Evolutionary conservation across 2,888 invertebrate species (phyloP).

Genomic region (Spicauda simplicius): DNA sequence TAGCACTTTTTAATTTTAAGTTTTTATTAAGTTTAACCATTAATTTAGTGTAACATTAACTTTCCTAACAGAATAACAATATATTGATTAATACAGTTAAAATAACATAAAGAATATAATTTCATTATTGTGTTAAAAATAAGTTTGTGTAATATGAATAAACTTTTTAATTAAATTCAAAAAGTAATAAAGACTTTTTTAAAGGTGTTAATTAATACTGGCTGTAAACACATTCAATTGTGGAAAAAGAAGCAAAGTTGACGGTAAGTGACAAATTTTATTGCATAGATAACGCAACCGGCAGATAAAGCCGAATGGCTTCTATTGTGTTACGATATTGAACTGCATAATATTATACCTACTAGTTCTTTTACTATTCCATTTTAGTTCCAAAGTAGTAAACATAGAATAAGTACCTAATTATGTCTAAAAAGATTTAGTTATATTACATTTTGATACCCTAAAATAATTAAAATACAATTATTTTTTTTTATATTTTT

Average conservation of each 20-base stretch:
- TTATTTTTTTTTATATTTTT: too few relatives aligned
- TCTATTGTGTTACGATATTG: background rate
- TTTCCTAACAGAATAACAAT: slow-evolving; percentile 10
- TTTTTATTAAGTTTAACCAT: slow-evolving; percentile 42
- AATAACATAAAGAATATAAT: background rate
- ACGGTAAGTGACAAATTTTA: slow-evolving; percentile 25
- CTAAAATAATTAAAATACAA: too few relatives aligned
- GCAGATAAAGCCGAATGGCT: background rate
- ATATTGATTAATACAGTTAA: background rate
- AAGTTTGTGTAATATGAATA: background rate
- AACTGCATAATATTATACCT: background rate
- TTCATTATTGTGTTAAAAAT: background rate
- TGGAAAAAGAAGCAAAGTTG: slow-evolving; percentile 17
- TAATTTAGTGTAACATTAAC: slow-evolving; percentile 29
- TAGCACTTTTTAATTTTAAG: slow-evolving; percentile 51
- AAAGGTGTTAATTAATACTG: background rate
- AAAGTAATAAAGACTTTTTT: background rate
- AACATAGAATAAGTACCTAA: too few relatives aligned
- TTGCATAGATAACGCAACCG: slow-evolving; percentile 1
- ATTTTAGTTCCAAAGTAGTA: too few relatives aligned
- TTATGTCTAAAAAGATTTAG: too few relatives aligned
- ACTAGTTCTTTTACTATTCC: too few relatives aligned
- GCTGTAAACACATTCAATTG: background rate
- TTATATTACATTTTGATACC: too few relatives aligned
- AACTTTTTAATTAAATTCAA: background rate